Percentiles rank a stretch among this genome's conserved stretches.
These are phyloP conservation scores for Diorhabda carinulata DNA, from an alignment of 1,140 invertebrate species.

Conservation along the genomic window DNA sequence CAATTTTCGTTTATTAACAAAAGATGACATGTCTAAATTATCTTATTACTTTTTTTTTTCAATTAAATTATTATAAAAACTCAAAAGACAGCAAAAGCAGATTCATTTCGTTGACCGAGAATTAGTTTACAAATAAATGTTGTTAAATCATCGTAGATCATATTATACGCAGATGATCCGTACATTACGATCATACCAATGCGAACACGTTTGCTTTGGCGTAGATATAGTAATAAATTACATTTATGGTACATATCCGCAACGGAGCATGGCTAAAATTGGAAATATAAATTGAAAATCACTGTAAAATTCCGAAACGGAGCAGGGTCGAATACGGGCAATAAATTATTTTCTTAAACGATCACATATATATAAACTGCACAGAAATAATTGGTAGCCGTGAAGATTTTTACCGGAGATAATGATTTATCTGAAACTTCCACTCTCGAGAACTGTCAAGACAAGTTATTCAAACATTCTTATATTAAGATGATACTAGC, in stretches of 20 bases:
- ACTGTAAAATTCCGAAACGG: constrained; percentile 19
- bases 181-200: constrained; percentile 18
- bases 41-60: too few species aligned
- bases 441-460: too few species aligned
- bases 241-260: constrained; percentile 17
- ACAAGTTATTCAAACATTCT: too few species aligned
- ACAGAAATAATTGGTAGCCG: constrained; percentile 15
- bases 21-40: too few species aligned
- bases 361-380: constrained; percentile 9
- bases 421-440: not conserved
- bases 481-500: too few species aligned
- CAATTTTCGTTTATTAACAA: too few species aligned
- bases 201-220: constrained; percentile 18
- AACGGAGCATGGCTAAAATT: constrained; percentile 17
- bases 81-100: too few species aligned
- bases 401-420: not conserved
- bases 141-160: constrained; percentile 8
- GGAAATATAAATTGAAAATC: constrained; percentile 21
- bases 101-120: too few species aligned
- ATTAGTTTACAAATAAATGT: not conserved
- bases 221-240: constrained; percentile 19
- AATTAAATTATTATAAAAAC: too few species aligned
- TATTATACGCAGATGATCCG: constrained; percentile 18
- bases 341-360: constrained; percentile 19
- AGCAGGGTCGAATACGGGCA: constrained; percentile 4